A percentile compares a stretch with the other conserved stretches of the same genome.
Evolutionary conservation across 2,113 vertebrate genomes (phyloP).

Genomic region (Lophura nycthemera): DNA sequence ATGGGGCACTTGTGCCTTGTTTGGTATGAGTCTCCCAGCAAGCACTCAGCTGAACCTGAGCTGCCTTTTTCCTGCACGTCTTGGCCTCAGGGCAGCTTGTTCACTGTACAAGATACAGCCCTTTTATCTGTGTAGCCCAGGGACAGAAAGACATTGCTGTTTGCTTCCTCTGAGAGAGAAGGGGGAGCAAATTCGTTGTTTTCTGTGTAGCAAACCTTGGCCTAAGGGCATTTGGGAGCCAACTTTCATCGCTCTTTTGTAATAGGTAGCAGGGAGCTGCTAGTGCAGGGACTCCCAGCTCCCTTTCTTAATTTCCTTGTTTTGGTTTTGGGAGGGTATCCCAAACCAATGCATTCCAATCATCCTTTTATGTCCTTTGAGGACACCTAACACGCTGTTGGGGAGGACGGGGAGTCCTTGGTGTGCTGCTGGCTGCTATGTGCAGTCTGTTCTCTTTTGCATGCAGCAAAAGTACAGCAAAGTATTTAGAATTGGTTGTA

Average conservation of each 20-base stretch:
- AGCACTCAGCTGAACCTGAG: background rate
- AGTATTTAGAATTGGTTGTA: background rate
- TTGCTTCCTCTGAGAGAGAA: background rate
- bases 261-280: background rate
- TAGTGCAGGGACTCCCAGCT: background rate
- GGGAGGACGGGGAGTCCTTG: background rate
- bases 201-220: background rate
- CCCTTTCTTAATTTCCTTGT: background rate
- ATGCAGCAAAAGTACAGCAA: background rate
- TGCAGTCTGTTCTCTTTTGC: background rate
- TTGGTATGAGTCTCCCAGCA: background rate
- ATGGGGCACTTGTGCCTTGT: background rate
- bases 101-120: background rate
- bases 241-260: background rate
- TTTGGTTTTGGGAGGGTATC: background rate
- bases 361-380: background rate
- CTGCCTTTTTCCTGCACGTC: background rate
- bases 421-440: background rate
- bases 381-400: background rate
- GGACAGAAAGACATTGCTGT: background rate
- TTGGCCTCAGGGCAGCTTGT: slow-evolving; percentile 1
- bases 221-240: background rate
- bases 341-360: background rate
- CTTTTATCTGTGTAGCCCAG: background rate
- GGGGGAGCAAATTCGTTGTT: background rate